These are phyloP conservation scores for Entomobrya multifasciata DNA, from an alignment of 2,888 invertebrate genomes.

Conservation along the genomic window DNA sequence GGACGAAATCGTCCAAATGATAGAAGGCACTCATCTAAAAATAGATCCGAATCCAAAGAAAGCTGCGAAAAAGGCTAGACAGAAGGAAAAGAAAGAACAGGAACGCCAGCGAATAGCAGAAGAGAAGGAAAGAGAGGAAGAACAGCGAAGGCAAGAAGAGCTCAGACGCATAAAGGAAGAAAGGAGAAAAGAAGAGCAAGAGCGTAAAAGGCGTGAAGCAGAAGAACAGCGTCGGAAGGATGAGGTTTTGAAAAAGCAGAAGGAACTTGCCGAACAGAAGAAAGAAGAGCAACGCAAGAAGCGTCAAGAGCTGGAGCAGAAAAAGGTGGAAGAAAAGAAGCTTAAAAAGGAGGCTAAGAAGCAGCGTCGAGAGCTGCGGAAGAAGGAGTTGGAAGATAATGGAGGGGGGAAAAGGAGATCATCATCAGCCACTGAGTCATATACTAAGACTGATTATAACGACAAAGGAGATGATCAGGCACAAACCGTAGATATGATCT, in stretches of 20 bases:
- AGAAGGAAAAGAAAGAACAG: slow-evolving; percentile 86
- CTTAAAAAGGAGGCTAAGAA: slow-evolving; percentile 69
- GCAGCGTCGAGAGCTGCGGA: slow-evolving; percentile 53
- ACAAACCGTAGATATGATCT: background rate
- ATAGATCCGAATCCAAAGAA: slow-evolving; percentile 83
- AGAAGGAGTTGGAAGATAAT: slow-evolving; percentile 55
- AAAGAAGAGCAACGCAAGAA: slow-evolving; percentile 68
- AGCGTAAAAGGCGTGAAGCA: slow-evolving; percentile 20
- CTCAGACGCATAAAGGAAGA: slow-evolving; percentile 66
- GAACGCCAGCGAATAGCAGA: slow-evolving; percentile 51
- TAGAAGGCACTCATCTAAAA: slow-evolving; percentile 73
- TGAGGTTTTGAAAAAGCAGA: slow-evolving; percentile 55
- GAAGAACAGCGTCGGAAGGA: slow-evolving; percentile 53
- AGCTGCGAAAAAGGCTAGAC: slow-evolving; percentile 91
- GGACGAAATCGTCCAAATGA: slow-evolving; percentile 75
- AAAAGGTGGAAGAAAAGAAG: slow-evolving; percentile 72
- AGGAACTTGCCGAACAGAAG: slow-evolving; percentile 59
- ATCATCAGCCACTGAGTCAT: slow-evolving; percentile 17
- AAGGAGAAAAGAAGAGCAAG: slow-evolving; percentile 48
- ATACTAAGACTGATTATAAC: slow-evolving; percentile 33
- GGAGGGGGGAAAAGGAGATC: background rate
- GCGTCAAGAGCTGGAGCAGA: slow-evolving; percentile 67
- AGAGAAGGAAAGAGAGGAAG: slow-evolving; percentile 59
- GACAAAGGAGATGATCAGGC: slow-evolving; percentile 17
- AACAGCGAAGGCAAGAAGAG: slow-evolving; percentile 54